phyloP scores from a whole-genome alignment of 2,113 vertebrate species.

The Lasiurus cinereus region DNA sequence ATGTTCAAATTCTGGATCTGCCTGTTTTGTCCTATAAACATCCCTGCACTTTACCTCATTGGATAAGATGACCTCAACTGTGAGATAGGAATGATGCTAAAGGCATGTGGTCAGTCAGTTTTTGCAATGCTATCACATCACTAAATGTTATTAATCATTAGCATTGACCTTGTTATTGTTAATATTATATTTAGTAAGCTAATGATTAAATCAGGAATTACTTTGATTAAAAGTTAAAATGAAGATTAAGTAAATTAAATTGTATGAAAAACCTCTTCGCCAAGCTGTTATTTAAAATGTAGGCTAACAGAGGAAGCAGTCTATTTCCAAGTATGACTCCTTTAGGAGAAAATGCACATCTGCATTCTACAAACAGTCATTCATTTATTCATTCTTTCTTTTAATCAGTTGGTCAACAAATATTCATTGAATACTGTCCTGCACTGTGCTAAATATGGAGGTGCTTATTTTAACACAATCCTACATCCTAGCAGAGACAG shows the following conservation, averaged over 20 bases:
- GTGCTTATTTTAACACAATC: background rate
- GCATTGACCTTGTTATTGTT: background rate
- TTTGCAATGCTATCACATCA: background rate
- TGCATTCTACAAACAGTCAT: background rate
- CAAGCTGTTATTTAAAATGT: background rate
- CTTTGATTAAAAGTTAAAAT: slow-evolving; percentile 11
- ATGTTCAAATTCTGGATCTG: background rate
- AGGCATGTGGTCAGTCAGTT: background rate
- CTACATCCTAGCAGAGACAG: background rate
- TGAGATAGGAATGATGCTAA: background rate
- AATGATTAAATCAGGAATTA: background rate
- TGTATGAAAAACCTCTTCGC: background rate
- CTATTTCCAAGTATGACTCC: background rate
- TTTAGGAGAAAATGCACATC: background rate
- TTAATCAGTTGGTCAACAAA: background rate
- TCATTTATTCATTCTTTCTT: background rate
- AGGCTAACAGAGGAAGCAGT: background rate
- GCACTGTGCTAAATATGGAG: background rate
- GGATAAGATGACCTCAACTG: background rate
- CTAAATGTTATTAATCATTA: background rate
- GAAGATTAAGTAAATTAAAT: slow-evolving; percentile 9
- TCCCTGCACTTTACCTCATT: background rate
- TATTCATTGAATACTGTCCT: background rate
- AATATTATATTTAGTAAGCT: background rate
- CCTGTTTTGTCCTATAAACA: background rate